A percentile compares a stretch with the other conserved stretches of the same genome.
Conservation (phyloP, 2,888 invertebrate genomes). For the Parnassius glacialis region DNA sequence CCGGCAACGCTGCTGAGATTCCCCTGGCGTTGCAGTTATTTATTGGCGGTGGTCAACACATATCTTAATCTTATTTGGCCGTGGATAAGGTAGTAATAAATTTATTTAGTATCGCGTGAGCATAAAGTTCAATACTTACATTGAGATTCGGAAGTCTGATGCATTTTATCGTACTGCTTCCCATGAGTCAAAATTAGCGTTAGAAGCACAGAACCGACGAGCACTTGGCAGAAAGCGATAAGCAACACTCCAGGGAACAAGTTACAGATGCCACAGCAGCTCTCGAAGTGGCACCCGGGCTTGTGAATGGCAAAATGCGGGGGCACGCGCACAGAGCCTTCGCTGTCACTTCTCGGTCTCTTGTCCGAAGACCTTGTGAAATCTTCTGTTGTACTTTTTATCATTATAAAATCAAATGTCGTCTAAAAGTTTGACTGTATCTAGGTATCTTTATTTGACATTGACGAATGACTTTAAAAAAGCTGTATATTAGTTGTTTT, state of each 20-base stretch:
- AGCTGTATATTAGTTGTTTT: too few relatives aligned
- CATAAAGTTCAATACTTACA: conserved; percentile 41
- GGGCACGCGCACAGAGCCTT: conserved; percentile 68
- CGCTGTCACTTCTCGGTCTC: conserved; percentile 43
- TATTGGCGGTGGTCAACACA: too few relatives aligned
- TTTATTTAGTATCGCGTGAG: too few relatives aligned
- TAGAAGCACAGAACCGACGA: conserved; percentile 59
- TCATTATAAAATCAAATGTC: conserved; percentile 35
- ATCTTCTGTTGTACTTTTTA: conserved; percentile 47
- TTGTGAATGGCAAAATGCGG: conserved; percentile 65
- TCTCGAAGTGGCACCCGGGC: conserved; percentile 66
- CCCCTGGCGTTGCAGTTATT: too few relatives aligned
- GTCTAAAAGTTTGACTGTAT: neutral
- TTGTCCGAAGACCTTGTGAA: conserved; percentile 48
- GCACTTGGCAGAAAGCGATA: conserved; percentile 65
- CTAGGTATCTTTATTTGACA: neutral
- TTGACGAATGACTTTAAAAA: neutral
- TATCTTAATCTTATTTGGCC: too few relatives aligned
- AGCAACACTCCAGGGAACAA: conserved; percentile 70
- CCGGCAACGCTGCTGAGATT: too few relatives aligned
- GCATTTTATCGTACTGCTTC: conserved; percentile 64
- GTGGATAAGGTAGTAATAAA: too few relatives aligned
- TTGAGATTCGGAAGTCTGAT: conserved; percentile 51
- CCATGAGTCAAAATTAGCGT: conserved; percentile 63
- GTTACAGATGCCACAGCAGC: conserved; percentile 72